Percentiles rank a stretch among this genome's conserved stretches.
phyloP scores from a whole-genome alignment of 92 coral and sea anemone species.

The Isaurus tuberculatus region DNA sequence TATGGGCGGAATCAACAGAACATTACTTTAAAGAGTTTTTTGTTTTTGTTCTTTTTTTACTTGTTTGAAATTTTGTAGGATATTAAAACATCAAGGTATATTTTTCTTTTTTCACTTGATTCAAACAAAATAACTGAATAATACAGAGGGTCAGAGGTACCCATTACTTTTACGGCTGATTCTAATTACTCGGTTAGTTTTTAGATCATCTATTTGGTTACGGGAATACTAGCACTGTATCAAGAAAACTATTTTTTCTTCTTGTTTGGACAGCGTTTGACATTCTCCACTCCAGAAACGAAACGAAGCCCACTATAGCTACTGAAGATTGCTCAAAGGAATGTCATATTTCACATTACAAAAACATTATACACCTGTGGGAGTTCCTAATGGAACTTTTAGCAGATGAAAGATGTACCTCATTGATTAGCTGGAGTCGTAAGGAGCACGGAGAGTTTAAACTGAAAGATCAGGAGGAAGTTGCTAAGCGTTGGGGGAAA shows the following conservation, averaged over 20 bases:
- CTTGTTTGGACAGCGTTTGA: not conserved
- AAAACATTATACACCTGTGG: slow-evolving; percentile 94
- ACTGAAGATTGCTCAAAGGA: not conserved
- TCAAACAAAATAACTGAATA: too few species aligned
- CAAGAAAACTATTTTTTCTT: not conserved
- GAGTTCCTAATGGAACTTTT: slow-evolving; percentile 88
- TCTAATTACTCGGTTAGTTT: too few species aligned
- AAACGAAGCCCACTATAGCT: not conserved
- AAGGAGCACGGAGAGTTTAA: slow-evolving; percentile 87
- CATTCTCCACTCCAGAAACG: not conserved
- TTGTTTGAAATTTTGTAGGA: too few species aligned
- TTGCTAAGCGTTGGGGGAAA: slow-evolving; percentile 90
- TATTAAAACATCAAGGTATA: too few species aligned
- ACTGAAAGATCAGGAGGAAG: slow-evolving; percentile 88
- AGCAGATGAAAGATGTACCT: slow-evolving; percentile 77
- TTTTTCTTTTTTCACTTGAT: too few species aligned
- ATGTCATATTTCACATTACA: slow-evolving; percentile 51
- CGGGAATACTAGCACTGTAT: not conserved
- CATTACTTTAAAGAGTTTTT: too few species aligned
- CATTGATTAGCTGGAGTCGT: slow-evolving; percentile 89
- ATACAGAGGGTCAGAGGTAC: too few species aligned
- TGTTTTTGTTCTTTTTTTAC: too few species aligned
- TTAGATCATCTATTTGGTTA: not conserved
- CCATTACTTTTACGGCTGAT: too few species aligned
- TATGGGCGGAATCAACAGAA: too few species aligned